Evolutionary conservation across 2,797 vertebrate genomes (phyloP), one percentile per base, ranked within the genome.

Genomic region (Eleutherodactylus coqui): DNA sequence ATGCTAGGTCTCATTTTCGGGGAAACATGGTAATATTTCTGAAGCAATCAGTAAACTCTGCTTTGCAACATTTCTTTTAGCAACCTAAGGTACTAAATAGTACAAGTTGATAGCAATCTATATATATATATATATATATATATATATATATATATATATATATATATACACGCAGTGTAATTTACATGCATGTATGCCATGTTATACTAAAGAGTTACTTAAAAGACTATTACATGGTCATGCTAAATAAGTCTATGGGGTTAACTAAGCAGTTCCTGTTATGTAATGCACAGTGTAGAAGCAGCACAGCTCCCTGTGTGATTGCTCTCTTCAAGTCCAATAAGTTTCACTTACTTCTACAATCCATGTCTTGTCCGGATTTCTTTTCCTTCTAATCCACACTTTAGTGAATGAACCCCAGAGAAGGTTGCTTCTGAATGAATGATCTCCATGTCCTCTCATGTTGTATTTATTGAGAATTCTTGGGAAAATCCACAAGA

Each of bases 381-480:
- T 73, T 58, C 76, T 79, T 73, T 80, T 79, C 34, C 32, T 27
- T 53, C 34, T 58, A 19, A n/a, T 14, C 36, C 45, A 27, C 49
- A 60, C 21, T 32, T 75, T 19, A 19, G 45, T 85, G 21, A 32
- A 79, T 79, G 41, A 72, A 34, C 34, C 83, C 62, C 32, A 24
- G 47, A 34, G 60, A 69, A 27, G 3, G 34, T 36, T 47, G 6
- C 38, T 79, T 41, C 47, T 83, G 51, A 79, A 58, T 85, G 83
- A 85, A 79, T 85, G 67, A 58, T 45, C 51, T 72, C 49, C 76
- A 85, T 77, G 29, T 49, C 38, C 36, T 27, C 36, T 60, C 47
- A 45, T n/a, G 43, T 41, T 70, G 60, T 85, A 85, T 85, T 85
- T 85, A 85, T 85, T 79, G 36, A 85, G 67, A 72, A 17, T 69